phyloP scores from a whole-genome alignment of 2,888 invertebrate genomes.

The Hyalella azteca region DNA sequence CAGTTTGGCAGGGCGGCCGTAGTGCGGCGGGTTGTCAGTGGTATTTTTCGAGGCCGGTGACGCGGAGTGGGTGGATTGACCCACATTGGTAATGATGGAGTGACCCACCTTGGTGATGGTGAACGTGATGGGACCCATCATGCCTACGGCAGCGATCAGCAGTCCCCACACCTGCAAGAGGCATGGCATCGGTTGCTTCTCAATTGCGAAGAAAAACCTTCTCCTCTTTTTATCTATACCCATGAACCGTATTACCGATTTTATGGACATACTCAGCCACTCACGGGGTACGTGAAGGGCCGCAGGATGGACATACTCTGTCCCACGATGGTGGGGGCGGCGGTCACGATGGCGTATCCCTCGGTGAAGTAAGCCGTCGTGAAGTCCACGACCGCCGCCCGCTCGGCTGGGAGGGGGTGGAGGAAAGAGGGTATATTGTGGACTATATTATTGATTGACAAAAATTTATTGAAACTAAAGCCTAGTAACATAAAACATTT shows the following conservation, averaged over 20 bases:
- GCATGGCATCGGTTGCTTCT: background rate
- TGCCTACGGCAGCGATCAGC: background rate
- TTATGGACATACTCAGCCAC: too few species aligned
- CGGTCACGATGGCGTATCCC: background rate
- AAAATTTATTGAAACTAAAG: too few species aligned
- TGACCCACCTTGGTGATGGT: background rate
- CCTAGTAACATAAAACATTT: too few species aligned
- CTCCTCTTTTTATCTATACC: too few species aligned
- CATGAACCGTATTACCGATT: too few species aligned
- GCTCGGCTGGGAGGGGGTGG: background rate
- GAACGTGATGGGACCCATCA: background rate
- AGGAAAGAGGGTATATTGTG: too few species aligned
- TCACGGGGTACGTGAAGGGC: background rate
- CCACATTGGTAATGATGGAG: background rate
- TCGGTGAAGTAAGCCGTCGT: background rate
- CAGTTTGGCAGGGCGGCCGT: too few species aligned
- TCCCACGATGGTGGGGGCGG: background rate
- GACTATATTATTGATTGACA: too few species aligned
- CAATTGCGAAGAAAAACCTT: too few species aligned
- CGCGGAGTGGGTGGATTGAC: too few species aligned
- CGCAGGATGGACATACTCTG: background rate
- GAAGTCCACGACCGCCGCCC: background rate
- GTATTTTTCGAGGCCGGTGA: too few species aligned
- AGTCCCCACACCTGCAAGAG: background rate
- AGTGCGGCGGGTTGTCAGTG: too few species aligned